Percentiles rank a stretch among this genome's conserved stretches.
Conservation (phyloP, 2,113 vertebrate species). For the Haemorhous mexicanus region DNA sequence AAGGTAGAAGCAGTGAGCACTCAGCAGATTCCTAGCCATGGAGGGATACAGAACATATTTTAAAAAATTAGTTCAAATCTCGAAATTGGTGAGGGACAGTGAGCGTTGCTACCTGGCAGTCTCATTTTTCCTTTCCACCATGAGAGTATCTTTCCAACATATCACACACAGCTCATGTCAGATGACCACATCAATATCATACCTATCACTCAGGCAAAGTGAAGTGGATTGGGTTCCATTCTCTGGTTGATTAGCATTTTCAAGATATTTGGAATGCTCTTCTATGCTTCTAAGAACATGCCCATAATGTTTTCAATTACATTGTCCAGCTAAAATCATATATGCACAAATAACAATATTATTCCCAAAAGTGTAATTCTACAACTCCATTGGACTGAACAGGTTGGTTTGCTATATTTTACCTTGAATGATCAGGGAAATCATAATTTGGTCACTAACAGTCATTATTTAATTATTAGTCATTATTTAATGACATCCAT, state of each 20-base stretch:
- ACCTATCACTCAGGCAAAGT: not conserved
- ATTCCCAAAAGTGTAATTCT: not conserved
- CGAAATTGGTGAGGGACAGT: not conserved
- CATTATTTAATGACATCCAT: not conserved
- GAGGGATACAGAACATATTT: not conserved
- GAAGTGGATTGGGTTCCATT: not conserved
- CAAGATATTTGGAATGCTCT: not conserved
- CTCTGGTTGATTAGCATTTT: not conserved
- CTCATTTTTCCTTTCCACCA: not conserved
- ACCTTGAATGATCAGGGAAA: not conserved
- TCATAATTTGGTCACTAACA: not conserved
- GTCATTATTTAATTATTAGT: not conserved
- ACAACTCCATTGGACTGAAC: not conserved
- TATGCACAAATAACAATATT: not conserved
- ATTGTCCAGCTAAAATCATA: not conserved
- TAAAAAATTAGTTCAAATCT: not conserved
- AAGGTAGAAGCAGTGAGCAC: not conserved
- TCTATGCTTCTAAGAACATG: not conserved
- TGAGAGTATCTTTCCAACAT: not conserved
- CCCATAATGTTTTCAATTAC: not conserved
- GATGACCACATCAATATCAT: not conserved
- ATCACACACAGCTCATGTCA: fast-evolving
- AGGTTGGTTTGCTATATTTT: not conserved
- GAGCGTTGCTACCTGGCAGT: not conserved
- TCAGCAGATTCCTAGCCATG: not conserved